Evolutionary conservation across 1,140 invertebrate species (phyloP), one percentile per base, ranked within the genome.

Genomic region (Zaprionus africanus): DNA sequence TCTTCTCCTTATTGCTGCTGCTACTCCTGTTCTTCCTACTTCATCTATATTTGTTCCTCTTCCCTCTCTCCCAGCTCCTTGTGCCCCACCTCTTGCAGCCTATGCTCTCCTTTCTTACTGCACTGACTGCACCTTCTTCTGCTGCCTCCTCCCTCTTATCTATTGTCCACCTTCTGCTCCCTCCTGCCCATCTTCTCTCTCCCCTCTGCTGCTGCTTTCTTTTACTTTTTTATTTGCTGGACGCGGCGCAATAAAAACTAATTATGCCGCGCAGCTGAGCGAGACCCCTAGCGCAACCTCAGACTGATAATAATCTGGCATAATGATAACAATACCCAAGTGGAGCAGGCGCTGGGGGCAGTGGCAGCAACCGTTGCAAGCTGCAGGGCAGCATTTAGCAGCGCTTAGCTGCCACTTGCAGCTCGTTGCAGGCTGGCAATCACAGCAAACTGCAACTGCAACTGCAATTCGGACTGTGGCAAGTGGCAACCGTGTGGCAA

Each of bases 291-390:
- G 26, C 22, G 28, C 26, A 54, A 28, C 24, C 54, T 26, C 56
- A 57, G 51, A 62, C 75, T 77, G 83, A 87, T 87, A 88, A 88
- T 87, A 86, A 87, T 88, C 83, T 73, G 63, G 64, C 68, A 79
- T 80, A 83, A 83, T 88, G 84, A 87, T 87, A 70, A 75, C 76
- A 81, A 78, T 74, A 76, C 34, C 38, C 70, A 63, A 67, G 34
- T 75, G 70, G 24, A 53, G 49, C 31, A 56, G 63, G 6, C 2
- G n/a, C 38, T 74, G 54, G 38, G 38, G 15, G 36, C 36, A 38
- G 12, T 5, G 38, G 41, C 41, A 46, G 41, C 6, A 46, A 46
- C 41, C 53, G 51, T 54, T 61, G 41, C 31, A 58, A 22, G 34
- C 36, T 54, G 28, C 22, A 31, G 26, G 43, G 43, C 24, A 22